Percentiles rank a stretch among this genome's conserved stretches.
These are phyloP conservation scores for Chondrosia reniformis DNA, from an alignment of 37 sponge, comb jelly and placozoan genomes.

Conservation along the genomic window DNA sequence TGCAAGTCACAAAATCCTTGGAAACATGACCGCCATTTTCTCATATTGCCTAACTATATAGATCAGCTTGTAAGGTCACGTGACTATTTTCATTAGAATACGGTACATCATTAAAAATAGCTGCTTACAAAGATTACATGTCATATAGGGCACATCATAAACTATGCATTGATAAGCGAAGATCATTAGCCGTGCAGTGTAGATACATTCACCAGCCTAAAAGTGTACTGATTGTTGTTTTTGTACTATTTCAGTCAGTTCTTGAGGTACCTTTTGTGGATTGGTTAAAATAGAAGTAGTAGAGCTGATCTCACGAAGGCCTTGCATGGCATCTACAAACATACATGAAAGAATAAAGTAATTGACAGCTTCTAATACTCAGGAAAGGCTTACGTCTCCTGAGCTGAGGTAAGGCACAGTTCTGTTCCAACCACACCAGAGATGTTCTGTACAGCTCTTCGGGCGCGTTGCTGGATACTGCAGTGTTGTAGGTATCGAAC, in stretches of 20 bases:
- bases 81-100: too few relatives aligned
- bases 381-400: conserved; percentile 78
- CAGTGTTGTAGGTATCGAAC: conserved; percentile 80
- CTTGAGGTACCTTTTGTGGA: conserved; percentile 67
- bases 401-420: conserved; percentile 68
- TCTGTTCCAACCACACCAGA: conserved; percentile 77
- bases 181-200: not conserved
- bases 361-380: not conserved
- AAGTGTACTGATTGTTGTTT: not conserved
- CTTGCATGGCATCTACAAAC: conserved; percentile 64
- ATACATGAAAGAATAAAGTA: not conserved
- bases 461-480: conserved; percentile 53
- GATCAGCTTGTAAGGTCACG: too few relatives aligned
- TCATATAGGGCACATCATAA: too few relatives aligned
- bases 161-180: not conserved
- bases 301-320: conserved; percentile 66
- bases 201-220: not conserved
- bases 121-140: too few relatives aligned
- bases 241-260: conserved; percentile 36
- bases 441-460: conserved; percentile 79
- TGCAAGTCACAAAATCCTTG: too few relatives aligned
- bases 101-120: too few relatives aligned
- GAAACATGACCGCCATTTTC: too few relatives aligned
- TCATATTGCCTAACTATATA: too few relatives aligned
- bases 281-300: conserved; percentile 77